phyloP scores from a whole-genome alignment of 2,797 vertebrate species.

The Poeciliopsis gracilis region DNA sequence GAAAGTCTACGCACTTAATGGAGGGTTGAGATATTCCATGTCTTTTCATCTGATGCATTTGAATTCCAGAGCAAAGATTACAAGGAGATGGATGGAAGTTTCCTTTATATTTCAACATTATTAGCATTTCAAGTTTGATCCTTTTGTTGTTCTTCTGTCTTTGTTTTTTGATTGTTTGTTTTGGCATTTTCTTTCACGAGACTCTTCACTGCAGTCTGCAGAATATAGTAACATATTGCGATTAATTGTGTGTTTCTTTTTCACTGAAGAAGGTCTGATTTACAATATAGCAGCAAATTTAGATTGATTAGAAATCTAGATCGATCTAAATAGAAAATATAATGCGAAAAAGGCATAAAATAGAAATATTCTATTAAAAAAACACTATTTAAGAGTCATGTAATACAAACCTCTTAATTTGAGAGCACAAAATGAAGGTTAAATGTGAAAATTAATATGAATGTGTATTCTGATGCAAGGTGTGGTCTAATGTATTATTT shows the following conservation, averaged over 20 bases:
- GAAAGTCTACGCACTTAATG: neutral
- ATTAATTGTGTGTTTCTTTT: neutral
- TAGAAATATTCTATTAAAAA: neutral
- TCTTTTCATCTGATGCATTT: neutral
- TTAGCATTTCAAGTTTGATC: neutral
- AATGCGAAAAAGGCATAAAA: neutral
- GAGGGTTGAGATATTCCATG: neutral
- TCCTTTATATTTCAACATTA: neutral
- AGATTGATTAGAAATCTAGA: neutral
- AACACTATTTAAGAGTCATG: neutral
- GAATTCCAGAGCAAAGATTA: neutral
- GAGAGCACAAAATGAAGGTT: neutral
- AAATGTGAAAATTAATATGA: neutral
- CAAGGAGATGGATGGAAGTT: neutral
- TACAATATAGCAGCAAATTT: neutral
- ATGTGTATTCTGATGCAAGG: neutral
- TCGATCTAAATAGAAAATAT: neutral
- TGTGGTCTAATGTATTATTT: neutral
- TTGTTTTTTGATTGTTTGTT: neutral
- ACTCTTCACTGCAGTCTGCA: neutral
- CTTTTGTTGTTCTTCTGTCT: neutral
- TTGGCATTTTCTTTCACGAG: neutral
- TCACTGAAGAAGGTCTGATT: neutral
- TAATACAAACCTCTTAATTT: neutral
- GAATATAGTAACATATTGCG: neutral